Base-by-base conservation (phyloP, 2,888 invertebrate species). In the Metalampra italica region DNA sequence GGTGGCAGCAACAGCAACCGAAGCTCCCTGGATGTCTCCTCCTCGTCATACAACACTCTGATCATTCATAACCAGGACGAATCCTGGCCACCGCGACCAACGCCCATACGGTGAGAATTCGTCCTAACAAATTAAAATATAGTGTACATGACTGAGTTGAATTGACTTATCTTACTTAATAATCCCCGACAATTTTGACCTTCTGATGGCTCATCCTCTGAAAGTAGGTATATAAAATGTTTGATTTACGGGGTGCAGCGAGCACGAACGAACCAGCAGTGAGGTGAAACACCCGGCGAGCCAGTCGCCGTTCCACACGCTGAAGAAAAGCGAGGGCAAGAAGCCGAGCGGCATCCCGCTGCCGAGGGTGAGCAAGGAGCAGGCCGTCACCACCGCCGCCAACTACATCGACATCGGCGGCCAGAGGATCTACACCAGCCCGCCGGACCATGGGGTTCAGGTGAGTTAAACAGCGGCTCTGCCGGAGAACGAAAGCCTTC, bases 41-140 rank as follows among this genome's bases (percentile, higher is more conserved):
- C 94, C 8, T 94, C 94, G 47, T 94, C 95, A 2, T 96, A 95
- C 71, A 95, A 95, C 70, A 96, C 96, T 11, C 91, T 96, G 42
- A 95, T 96, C 59, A 96, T 96, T 66, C 95, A 96, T 73, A 94
- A 93, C 54, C 92, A 92, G 60, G 94, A 94, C 67, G 94, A 93
- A 66, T 92, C 93, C 12, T 94, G 94, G 94, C 91, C 92, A 47
- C 92, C 85, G 1, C 67, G 89, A 60, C 89, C 86, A 11, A 84
- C 88, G 2, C 85, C 88, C 46, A 88, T 89, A 54, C 75, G 89
- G 88, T 89, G 54, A 62, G 45, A 47, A 40, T 37, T 43, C n/a
- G n/a, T 29, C 9, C 43, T 14, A 13, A 0, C 22, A 15, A 11
- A n/a, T 36, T 4, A 40, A 15, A 12, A 8, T 22, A 22, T 22